These are phyloP conservation scores for Drosophila quasianomalipes DNA, from an alignment of 2,888 invertebrate genomes.

Conservation along the genomic window DNA sequence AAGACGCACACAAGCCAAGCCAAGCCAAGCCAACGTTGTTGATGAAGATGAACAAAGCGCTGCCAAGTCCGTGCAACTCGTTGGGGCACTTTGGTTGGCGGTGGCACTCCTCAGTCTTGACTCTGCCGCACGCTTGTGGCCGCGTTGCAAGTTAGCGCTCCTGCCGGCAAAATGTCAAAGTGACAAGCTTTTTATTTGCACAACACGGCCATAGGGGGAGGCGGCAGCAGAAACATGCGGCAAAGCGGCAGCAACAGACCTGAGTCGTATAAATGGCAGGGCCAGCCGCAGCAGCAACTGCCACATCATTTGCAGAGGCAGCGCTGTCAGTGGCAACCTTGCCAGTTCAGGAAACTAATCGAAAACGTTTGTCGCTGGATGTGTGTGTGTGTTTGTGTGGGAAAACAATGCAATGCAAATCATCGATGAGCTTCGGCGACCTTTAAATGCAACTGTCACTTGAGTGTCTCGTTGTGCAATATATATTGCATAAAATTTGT, in stretches of 20 bases:
- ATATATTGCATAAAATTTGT: not conserved
- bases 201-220: slow-evolving; percentile 20
- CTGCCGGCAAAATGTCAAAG: slow-evolving; percentile 65
- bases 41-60: slow-evolving; percentile 7
- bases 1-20: slow-evolving; percentile 3
- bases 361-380: slow-evolving; percentile 48
- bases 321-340: slow-evolving; percentile 42
- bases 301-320: slow-evolving; percentile 53
- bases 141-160: slow-evolving; percentile 56
- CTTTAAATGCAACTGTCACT: slow-evolving; percentile 12
- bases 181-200: slow-evolving; percentile 66
- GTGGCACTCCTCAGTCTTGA: slow-evolving; percentile 33
- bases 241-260: slow-evolving; percentile 12
- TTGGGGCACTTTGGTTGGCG: slow-evolving; percentile 35
- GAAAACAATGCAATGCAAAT: slow-evolving; percentile 46
- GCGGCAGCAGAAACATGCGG: not conserved
- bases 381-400: slow-evolving; percentile 29
- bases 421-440: slow-evolving; percentile 36
- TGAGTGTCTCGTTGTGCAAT: not conserved
- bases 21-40: slow-evolving; percentile 5
- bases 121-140: slow-evolving; percentile 51
- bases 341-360: slow-evolving; percentile 50
- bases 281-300: slow-evolving; percentile 30
- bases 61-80: slow-evolving; percentile 20
- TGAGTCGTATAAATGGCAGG: slow-evolving; percentile 50